Base-by-base conservation (phyloP, 2,113 vertebrate genomes). In the Oncorhynchus nerka region DNA sequence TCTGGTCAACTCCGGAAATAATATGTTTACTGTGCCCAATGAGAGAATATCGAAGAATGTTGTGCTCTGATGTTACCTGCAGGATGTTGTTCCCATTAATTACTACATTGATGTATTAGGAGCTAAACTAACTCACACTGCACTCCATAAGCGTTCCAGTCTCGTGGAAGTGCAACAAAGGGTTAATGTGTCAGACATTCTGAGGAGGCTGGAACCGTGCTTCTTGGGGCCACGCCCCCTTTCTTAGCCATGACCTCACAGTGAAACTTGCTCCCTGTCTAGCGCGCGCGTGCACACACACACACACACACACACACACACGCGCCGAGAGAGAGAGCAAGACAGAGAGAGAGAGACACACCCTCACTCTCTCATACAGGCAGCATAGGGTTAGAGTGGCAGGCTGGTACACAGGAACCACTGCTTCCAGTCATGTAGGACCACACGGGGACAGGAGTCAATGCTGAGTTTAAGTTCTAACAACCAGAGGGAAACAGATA, bases 201-300 rank as follows among this genome's bases (percentile, higher is more conserved):
- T 8, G n/a, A 62, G n/a, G n/a, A 62, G 59, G n/a, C 59, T 57
- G 59, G n/a, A 8, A 8, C n/a, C 59, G 24, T 62, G n/a, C n/a
- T n/a, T 2, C n/a, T 62, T 62, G 6, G 7, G n/a, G n/a, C 59
- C 59, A n/a, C 59, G n/a, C 59, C 59, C 59, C 59, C 28, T 65
- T 79, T 78, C 64, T 66, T 70, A 57, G 70, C 61, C 80, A 68
- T 86, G 84, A 86, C 81, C 76, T 86, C 81, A 83, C 81, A 68
- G 75, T 75, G n/a, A 62, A 62, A 62, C 59, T 62, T 62, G n/a
- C n/a, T 62, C n/a, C 51, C 75, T 66, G 74, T 51, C 62, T 81
- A 79, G 65, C 76, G 68, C 72, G 68, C 70, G 73, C 75, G 76
- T 22, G 28, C 55, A 74, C 65, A 30, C 45, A 48, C 68, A 9